Evolutionary conservation across 1,140 invertebrate species (phyloP).

Genomic region (Cryptotermes secundus): DNA sequence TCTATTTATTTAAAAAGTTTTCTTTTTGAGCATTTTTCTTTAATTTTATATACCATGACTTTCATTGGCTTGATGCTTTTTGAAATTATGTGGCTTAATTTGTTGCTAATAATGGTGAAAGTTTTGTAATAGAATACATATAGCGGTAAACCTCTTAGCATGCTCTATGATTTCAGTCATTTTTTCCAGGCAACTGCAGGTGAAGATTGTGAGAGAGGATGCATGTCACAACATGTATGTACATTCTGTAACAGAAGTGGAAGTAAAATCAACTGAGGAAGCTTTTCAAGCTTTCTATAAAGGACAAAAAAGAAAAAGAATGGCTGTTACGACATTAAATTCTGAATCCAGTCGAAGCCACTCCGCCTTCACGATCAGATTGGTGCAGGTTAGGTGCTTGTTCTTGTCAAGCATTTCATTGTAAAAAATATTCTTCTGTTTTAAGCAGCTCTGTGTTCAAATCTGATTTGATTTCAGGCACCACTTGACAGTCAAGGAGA

Average conservation of each 20-base stretch:
- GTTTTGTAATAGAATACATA: too few species aligned
- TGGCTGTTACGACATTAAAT: slow-evolving; percentile 87
- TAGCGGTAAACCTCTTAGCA: too few species aligned
- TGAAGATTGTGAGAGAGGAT: slow-evolving; percentile 77
- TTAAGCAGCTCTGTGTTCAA: too few species aligned
- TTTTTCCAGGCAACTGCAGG: slow-evolving; percentile 45
- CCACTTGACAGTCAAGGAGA: slow-evolving; percentile 67
- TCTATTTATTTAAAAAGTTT: too few species aligned
- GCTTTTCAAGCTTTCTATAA: slow-evolving; percentile 81
- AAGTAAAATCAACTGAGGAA: slow-evolving; percentile 87
- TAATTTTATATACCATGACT: too few species aligned
- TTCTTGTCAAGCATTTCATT: too few species aligned
- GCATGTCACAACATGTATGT: slow-evolving; percentile 85
- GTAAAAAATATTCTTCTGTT: too few species aligned
- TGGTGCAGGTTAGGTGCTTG: slow-evolving; percentile 69
- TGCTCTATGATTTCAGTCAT: too few species aligned
- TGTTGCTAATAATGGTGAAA: too few species aligned
- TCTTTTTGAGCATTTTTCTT: too few species aligned
- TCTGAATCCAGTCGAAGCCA: slow-evolving; percentile 91
- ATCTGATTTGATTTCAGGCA: slow-evolving; percentile 54
- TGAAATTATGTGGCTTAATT: too few species aligned
- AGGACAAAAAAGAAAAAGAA: slow-evolving; percentile 80
- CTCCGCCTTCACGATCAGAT: slow-evolving; percentile 87
- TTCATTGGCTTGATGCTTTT: too few species aligned
- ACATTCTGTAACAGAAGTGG: slow-evolving; percentile 83